Conservation (phyloP, 2,888 invertebrate species). For the Camptogramma bilineatum region DNA sequence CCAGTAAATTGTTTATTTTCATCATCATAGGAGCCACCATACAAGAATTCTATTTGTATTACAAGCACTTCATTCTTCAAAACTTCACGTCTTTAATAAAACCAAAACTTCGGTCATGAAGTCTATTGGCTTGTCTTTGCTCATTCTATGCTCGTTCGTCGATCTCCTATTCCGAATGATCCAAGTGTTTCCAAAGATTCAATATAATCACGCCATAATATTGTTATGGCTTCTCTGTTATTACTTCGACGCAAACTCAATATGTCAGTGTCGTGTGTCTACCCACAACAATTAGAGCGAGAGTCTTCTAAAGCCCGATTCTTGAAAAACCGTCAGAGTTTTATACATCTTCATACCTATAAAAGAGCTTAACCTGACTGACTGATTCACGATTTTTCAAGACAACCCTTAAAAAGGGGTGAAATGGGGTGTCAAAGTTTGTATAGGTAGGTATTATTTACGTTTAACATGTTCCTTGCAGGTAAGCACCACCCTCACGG, state of each 20-base stretch:
- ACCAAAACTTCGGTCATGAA: neutral
- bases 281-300: constrained; percentile 54
- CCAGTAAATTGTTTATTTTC: too few relatives aligned
- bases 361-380: too few relatives aligned
- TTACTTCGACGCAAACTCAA: constrained; percentile 43
- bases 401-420: too few relatives aligned
- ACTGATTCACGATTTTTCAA: too few relatives aligned
- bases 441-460: too few relatives aligned
- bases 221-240: constrained; percentile 25
- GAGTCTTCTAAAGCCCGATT: constrained; percentile 38
- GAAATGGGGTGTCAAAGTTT: too few relatives aligned
- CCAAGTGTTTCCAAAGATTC: constrained; percentile 16
- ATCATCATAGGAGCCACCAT: too few relatives aligned
- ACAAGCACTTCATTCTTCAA: too few relatives aligned
- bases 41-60: too few relatives aligned
- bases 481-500: too few relatives aligned
- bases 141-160: neutral
- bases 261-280: constrained; percentile 43
- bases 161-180: neutral
- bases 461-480: too few relatives aligned
- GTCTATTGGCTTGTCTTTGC: neutral
- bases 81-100: neutral
- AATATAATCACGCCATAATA: constrained; percentile 26
- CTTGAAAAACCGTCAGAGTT: neutral
- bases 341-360: too few relatives aligned